Conservation (phyloP, 2,113 vertebrate species). For the Ophthalmolycus amberensis region DNA sequence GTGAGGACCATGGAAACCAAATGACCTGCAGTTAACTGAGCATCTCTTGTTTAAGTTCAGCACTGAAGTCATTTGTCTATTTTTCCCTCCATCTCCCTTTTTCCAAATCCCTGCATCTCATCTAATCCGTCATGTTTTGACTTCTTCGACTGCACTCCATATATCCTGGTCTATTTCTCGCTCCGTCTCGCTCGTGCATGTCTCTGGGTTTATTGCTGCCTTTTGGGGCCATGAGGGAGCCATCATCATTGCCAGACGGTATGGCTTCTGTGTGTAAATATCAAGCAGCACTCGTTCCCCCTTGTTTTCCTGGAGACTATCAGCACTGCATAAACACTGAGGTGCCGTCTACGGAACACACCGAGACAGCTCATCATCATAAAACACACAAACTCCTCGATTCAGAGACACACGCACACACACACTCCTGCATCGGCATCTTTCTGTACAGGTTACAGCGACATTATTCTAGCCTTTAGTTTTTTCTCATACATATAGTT, state of each 20-base stretch:
- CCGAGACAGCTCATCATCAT: conserved; percentile 66
- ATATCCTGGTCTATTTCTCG: conserved; percentile 45
- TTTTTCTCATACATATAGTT: conserved; percentile 30
- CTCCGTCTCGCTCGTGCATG: conserved; percentile 27
- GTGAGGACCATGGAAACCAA: not conserved
- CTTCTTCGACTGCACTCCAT: conserved; percentile 37
- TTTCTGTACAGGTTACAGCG: conserved; percentile 18
- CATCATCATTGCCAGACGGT: conserved; percentile 70
- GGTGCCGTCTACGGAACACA: conserved; percentile 46
- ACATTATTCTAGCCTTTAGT: conserved; percentile 14
- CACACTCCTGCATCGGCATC: not conserved
- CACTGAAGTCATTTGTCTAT: conserved; percentile 25
- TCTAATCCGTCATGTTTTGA: conserved; percentile 49
- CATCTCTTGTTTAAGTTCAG: conserved; percentile 9
- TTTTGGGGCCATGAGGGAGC: conserved; percentile 72
- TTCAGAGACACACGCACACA: not conserved
- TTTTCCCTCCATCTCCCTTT: not conserved
- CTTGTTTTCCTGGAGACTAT: conserved; percentile 70
- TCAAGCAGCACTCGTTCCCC: conserved; percentile 61
- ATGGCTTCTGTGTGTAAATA: conserved; percentile 76
- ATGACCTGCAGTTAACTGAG: not conserved
- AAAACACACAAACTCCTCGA: conserved; percentile 27
- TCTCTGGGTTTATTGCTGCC: conserved; percentile 69
- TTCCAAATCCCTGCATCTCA: conserved; percentile 39
- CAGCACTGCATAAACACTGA: conserved; percentile 72